Percentiles rank a stretch among this genome's conserved stretches.
These are phyloP conservation scores for Byasa hedistus DNA, from an alignment of 2,888 invertebrate genomes.

Conservation along the genomic window DNA sequence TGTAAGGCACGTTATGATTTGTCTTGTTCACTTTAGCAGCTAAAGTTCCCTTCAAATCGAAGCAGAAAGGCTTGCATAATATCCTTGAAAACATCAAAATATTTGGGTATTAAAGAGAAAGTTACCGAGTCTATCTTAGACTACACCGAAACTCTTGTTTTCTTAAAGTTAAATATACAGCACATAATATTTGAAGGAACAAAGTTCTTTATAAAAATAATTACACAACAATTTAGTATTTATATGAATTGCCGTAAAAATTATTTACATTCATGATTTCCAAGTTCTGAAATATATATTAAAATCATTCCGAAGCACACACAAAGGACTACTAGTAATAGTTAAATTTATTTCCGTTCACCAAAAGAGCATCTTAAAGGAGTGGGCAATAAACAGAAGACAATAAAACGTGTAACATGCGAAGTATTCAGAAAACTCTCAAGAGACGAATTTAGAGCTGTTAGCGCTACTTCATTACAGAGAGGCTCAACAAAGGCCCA, in stretches of 20 bases:
- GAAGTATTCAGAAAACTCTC: slow-evolving; percentile 52
- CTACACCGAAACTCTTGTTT: too few relatives aligned
- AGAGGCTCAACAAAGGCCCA: slow-evolving; percentile 66
- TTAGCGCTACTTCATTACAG: slow-evolving; percentile 67
- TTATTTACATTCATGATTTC: neutral
- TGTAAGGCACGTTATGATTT: too few relatives aligned
- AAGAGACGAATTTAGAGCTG: slow-evolving; percentile 59
- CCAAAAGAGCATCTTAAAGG: slow-evolving; percentile 30
- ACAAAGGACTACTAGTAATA: slow-evolving; percentile 44
- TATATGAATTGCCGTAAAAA: neutral
- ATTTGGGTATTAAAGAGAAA: too few relatives aligned
- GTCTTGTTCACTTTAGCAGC: too few relatives aligned
- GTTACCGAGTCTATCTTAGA: too few relatives aligned
- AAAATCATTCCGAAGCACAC: slow-evolving; percentile 32
- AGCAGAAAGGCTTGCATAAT: too few relatives aligned
- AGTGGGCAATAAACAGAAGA: slow-evolving; percentile 50
- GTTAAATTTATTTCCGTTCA: slow-evolving; percentile 30
- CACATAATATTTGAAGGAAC: too few relatives aligned
- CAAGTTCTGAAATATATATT: neutral
- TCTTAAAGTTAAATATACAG: too few relatives aligned
- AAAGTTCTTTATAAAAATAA: too few relatives aligned
- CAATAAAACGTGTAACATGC: slow-evolving; percentile 54
- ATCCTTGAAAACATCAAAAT: too few relatives aligned
- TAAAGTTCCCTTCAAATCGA: too few relatives aligned
- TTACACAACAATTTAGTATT: too few relatives aligned